phyloP scores from a whole-genome alignment of 2,113 vertebrate genomes.

The Microcebus jonahi region DNA sequence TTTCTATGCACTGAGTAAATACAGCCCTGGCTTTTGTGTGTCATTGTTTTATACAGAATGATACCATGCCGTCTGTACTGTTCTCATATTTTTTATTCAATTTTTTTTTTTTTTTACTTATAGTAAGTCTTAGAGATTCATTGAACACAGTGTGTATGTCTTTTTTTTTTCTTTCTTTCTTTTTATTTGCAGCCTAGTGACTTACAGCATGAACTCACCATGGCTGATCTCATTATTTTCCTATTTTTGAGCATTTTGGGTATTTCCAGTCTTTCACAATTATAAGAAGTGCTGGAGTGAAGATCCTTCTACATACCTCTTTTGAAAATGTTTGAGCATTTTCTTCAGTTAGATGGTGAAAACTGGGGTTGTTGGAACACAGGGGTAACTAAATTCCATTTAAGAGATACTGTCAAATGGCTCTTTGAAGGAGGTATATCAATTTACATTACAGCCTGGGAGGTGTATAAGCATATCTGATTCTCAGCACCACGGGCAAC shows the following conservation, averaged over 20 bases:
- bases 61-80: neutral
- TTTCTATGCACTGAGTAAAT: neutral
- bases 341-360: neutral
- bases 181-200: neutral
- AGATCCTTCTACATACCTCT: neutral
- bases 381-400: neutral
- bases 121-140: neutral
- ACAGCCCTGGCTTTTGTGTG: neutral
- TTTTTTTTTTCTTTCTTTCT: neutral
- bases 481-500: neutral
- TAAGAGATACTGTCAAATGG: neutral
- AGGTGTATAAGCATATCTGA: neutral
- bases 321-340: neutral
- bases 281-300: neutral
- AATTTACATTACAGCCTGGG: neutral
- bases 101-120: neutral
- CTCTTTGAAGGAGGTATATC: neutral
- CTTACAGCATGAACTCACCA: neutral
- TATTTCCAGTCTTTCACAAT: neutral
- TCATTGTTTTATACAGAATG: no score
- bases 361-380: neutral
- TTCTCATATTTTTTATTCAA: no score
- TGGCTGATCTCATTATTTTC: neutral
- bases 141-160: fast-evolving
- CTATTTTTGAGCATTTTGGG: neutral